Conservation (phyloP, 1,140 invertebrate genomes). For the Drosophila repleta region DNA sequence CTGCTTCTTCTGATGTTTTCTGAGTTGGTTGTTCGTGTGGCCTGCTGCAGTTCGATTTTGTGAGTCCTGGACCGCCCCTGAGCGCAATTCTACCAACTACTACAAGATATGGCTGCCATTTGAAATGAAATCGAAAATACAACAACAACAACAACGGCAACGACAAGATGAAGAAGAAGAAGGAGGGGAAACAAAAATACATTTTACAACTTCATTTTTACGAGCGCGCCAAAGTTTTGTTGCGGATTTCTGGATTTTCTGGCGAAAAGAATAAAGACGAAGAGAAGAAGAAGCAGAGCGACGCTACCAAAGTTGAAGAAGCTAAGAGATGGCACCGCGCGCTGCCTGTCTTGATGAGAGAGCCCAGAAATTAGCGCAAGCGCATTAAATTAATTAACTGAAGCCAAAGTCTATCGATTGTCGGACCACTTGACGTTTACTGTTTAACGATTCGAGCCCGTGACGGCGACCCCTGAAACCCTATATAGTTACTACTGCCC, state of each 20-base stretch:
- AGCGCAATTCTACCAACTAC: conserved; percentile 58
- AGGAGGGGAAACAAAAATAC: conserved; percentile 56
- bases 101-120: conserved; percentile 62
- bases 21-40: too few species aligned
- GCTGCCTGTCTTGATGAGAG: conserved; percentile 65
- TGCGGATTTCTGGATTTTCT: conserved; percentile 51
- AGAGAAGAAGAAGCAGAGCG: not conserved
- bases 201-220: conserved; percentile 81
- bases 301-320: not conserved
- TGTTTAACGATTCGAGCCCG: conserved; percentile 27
- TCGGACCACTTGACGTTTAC: conserved; percentile 36
- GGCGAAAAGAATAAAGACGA: conserved; percentile 20
- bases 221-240: conserved; percentile 65
- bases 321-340: conserved; percentile 6
- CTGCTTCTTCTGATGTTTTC: not conserved
- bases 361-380: conserved; percentile 64
- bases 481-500: not conserved
- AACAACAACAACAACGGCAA: conserved; percentile 26
- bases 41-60: not conserved
- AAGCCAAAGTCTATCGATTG: conserved; percentile 70
- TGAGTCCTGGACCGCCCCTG: conserved; percentile 33
- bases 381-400: conserved; percentile 79
- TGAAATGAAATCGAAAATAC: conserved; percentile 78
- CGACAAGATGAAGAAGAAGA: conserved; percentile 20
- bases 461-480: conserved; percentile 10